Evolutionary conservation across 2,113 vertebrate species (phyloP).

Genomic region (Rallus limicola): DNA sequence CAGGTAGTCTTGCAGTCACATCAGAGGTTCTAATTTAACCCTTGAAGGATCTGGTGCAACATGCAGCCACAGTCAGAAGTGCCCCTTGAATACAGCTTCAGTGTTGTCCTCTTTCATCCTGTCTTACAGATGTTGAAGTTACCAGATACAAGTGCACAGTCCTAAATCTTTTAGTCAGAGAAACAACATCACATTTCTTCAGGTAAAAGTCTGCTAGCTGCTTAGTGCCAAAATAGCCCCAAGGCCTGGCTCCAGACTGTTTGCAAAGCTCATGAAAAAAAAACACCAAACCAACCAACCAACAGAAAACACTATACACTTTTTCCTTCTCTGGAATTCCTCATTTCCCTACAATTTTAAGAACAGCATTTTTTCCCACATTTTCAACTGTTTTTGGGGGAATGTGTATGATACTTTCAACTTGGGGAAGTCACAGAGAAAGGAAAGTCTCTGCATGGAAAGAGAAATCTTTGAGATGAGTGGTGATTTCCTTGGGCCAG

Average conservation of each 20-base stretch:
- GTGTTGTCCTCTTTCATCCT: neutral
- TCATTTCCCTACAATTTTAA: neutral
- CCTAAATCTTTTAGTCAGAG: neutral
- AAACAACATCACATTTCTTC: neutral
- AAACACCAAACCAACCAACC: neutral
- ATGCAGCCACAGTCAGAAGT: neutral
- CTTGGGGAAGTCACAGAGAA: neutral
- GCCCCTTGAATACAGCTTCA: neutral
- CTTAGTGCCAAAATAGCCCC: neutral
- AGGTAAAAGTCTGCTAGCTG: neutral
- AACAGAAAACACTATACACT: neutral
- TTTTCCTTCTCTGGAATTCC: neutral
- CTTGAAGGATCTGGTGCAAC: neutral
- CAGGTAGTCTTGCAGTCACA: neutral
- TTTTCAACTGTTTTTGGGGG: neutral
- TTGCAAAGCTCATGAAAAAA: neutral
- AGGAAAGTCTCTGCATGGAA: neutral
- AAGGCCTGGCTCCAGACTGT: neutral
- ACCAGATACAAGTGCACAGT: neutral
- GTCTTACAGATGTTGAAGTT: neutral
- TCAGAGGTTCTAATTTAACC: neutral
- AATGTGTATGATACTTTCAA: neutral
- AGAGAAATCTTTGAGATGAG: neutral
- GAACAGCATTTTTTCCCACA: neutral
- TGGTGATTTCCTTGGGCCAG: neutral